A percentile compares a stretch with the other conserved stretches of the same genome.
phyloP scores from a whole-genome alignment of 2,888 invertebrate species.

The Drosophila buzzatii region DNA sequence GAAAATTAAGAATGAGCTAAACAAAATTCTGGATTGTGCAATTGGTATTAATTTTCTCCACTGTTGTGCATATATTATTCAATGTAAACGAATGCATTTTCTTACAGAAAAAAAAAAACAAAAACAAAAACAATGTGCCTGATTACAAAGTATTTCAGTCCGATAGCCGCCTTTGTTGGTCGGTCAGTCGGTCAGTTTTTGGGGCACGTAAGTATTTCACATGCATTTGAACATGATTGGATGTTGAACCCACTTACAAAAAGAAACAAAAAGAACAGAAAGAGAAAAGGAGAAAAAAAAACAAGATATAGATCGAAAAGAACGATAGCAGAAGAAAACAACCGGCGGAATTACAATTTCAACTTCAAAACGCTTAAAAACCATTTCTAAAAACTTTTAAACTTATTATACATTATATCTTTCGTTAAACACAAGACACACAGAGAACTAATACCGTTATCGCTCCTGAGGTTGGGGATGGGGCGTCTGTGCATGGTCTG shows the following conservation, averaged over 20 bases:
- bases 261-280: constrained; percentile 15
- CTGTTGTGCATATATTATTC: constrained; percentile 63
- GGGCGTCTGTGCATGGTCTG: constrained; percentile 47
- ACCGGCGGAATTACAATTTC: constrained; percentile 77
- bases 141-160: constrained; percentile 28
- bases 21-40: constrained; percentile 71
- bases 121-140: constrained; percentile 61
- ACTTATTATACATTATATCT: constrained; percentile 72
- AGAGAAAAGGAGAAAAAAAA: constrained; percentile 17
- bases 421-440: constrained; percentile 68
- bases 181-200: constrained; percentile 35
- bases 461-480: constrained; percentile 47
- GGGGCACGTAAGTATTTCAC: constrained; percentile 67
- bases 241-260: constrained; percentile 50
- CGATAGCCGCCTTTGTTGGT: constrained; percentile 16
- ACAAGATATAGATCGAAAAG: constrained; percentile 20
- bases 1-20: constrained; percentile 27
- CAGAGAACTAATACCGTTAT: constrained; percentile 23
- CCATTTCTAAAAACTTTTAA: constrained; percentile 75
- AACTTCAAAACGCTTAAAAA: constrained; percentile 81
- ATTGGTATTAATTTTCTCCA: constrained; percentile 81
- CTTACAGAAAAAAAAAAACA: constrained; percentile 55
- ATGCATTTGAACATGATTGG: constrained; percentile 72
- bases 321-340: constrained; percentile 21
- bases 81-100: constrained; percentile 73